Percentiles rank a stretch among this genome's conserved stretches.
Evolutionary conservation across 2,888 invertebrate species (phyloP).

Genomic region (Sphaeridia pumilis): DNA sequence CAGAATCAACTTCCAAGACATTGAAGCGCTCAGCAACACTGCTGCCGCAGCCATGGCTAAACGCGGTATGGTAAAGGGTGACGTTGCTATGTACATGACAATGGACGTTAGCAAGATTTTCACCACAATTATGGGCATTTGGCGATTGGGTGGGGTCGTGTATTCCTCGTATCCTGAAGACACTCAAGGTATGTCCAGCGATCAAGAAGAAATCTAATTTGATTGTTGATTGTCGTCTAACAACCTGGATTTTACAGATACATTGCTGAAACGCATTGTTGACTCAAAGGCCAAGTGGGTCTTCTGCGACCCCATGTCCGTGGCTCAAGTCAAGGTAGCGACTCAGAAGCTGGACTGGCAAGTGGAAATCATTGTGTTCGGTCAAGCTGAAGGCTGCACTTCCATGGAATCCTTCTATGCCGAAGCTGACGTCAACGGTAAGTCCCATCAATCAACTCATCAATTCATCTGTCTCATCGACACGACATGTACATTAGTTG

Average conservation of each 20-base stretch:
- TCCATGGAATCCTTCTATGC: conserved; percentile 21
- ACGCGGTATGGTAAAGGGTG: conserved; percentile 29
- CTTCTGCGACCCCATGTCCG: conserved; percentile 25
- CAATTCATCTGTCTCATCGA: too few relatives aligned
- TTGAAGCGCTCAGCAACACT: conserved; percentile 23
- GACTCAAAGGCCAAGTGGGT: conserved; percentile 33
- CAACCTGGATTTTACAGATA: conserved; percentile 16
- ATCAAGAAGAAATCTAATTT: not conserved
- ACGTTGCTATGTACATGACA: conserved; percentile 30
- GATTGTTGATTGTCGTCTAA: not conserved
- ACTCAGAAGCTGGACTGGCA: conserved; percentile 19
- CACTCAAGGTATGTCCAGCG: conserved; percentile 20
- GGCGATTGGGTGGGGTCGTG: conserved; percentile 27
- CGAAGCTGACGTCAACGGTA: conserved; percentile 31
- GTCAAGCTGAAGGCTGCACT: conserved; percentile 20
- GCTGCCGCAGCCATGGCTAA: conserved; percentile 29
- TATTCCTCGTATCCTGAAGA: conserved; percentile 33
- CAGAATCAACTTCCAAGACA: conserved; percentile 22
- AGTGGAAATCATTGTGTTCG: conserved; percentile 30
- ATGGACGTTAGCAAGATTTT: conserved; percentile 32
- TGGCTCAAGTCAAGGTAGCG: conserved; percentile 25
- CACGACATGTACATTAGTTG: too few relatives aligned
- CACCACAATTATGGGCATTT: conserved; percentile 23
- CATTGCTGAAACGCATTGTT: conserved; percentile 23
- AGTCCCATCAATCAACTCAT: too few relatives aligned